Percentiles rank a stretch among this genome's conserved stretches.
Conservation (phyloP, 64 coral and sea anemone genomes). For the Porites lutea region DNA sequence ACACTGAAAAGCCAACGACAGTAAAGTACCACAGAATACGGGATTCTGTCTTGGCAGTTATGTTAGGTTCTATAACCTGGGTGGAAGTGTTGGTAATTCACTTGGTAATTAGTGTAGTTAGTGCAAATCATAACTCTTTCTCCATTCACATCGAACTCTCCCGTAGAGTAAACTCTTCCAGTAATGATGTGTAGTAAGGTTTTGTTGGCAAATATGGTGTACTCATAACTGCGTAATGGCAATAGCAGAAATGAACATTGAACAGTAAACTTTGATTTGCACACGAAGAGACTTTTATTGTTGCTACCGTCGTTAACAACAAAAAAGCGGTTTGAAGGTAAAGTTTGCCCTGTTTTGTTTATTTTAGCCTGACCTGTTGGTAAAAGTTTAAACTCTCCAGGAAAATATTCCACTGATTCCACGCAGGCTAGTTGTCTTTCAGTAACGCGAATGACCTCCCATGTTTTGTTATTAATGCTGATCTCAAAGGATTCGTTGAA, state of each 20-base stretch:
- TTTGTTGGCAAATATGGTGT: constrained; percentile 50
- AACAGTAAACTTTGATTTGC: constrained; percentile 58
- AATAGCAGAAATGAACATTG: constrained; percentile 49
- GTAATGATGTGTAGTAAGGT: constrained; percentile 62
- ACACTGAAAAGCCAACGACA: constrained; percentile 39
- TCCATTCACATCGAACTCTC: constrained; percentile 63
- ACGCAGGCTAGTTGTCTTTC: constrained; percentile 69
- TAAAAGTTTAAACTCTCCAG: constrained; percentile 52
- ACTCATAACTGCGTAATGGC: constrained; percentile 41
- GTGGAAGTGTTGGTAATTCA: not conserved
- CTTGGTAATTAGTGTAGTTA: constrained; percentile 38
- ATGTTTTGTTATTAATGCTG: constrained; percentile 49
- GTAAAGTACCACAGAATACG: constrained; percentile 30
- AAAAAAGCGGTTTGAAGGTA: constrained; percentile 53
- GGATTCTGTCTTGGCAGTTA: not conserved
- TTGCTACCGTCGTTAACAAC: constrained; percentile 20
- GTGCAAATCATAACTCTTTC: constrained; percentile 65
- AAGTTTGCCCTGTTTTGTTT: not conserved
- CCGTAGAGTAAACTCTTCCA: constrained; percentile 26
- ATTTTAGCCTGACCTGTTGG: constrained; percentile 25
- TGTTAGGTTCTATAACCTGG: not conserved
- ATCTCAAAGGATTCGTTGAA: constrained; percentile 67
- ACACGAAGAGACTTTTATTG: constrained; percentile 49
- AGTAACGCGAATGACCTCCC: constrained; percentile 77
- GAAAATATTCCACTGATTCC: constrained; percentile 59